Conservation (phyloP, 2,888 invertebrate genomes). For the Chorisops tibialis region DNA sequence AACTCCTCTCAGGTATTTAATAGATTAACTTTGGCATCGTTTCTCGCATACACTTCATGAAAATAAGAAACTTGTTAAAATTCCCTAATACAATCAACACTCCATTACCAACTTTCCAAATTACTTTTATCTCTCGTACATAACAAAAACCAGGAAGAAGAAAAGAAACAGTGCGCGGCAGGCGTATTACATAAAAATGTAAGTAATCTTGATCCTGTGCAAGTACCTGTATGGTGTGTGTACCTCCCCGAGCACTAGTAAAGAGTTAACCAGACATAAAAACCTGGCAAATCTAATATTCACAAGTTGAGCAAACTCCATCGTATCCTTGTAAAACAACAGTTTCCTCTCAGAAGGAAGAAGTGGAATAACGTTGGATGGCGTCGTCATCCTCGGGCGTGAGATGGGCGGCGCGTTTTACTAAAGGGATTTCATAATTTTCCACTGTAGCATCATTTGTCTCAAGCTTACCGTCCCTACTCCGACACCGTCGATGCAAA, state of each 20-base stretch:
- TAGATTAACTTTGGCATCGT: background rate
- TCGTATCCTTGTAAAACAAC: background rate
- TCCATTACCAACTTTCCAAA: slow-evolving; percentile 21
- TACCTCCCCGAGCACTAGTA: background rate
- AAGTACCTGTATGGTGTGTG: background rate
- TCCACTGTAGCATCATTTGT: slow-evolving; percentile 11
- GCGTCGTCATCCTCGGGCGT: background rate
- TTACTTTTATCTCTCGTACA: slow-evolving; percentile 23
- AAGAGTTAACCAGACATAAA: slow-evolving; percentile 9
- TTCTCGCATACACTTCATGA: background rate
- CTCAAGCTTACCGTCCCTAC: slow-evolving; percentile 9
- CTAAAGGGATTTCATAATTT: slow-evolving; percentile 17
- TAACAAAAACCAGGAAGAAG: slow-evolving; percentile 1
- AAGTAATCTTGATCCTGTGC: background rate
- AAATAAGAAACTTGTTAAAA: slow-evolving; percentile 22
- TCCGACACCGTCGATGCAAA: background rate
- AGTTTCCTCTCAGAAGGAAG: background rate
- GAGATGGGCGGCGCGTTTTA: background rate
- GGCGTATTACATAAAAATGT: background rate
- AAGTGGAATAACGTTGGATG: slow-evolving; percentile 6
- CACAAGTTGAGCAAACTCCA: background rate
- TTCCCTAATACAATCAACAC: slow-evolving; percentile 24
- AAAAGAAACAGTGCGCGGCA: background rate
- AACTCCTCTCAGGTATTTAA: background rate
- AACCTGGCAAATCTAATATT: background rate